phyloP scores from a whole-genome alignment of 2,888 invertebrate genomes.

The Morinoia aosen region DNA sequence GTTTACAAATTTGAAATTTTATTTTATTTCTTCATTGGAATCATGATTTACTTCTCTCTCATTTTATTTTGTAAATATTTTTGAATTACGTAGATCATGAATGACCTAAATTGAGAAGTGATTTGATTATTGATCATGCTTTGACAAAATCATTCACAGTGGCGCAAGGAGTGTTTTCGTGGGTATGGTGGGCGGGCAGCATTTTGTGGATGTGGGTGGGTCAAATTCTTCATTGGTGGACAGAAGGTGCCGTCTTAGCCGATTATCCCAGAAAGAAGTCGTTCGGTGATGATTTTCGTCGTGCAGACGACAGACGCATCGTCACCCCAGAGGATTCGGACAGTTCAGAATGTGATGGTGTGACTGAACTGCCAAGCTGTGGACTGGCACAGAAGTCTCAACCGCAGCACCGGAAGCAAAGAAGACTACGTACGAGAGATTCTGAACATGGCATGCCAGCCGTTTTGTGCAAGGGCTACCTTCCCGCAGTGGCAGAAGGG shows the following conservation, averaged over 20 bases:
- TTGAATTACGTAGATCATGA: background rate
- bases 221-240: slow-evolving; percentile 14
- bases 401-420: background rate
- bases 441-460: background rate
- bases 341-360: background rate
- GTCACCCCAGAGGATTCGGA: background rate
- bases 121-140: background rate
- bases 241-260: slow-evolving; percentile 15
- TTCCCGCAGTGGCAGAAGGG: slow-evolving; percentile 21
- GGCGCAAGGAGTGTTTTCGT: background rate
- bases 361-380: background rate
- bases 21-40: background rate
- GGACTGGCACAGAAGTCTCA: background rate
- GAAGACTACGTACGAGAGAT: background rate
- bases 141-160: background rate
- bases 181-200: slow-evolving; percentile 39
- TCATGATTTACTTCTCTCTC: background rate
- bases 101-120: background rate
- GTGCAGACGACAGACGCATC: background rate
- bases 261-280: background rate
- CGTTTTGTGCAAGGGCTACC: slow-evolving; percentile 33
- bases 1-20: background rate
- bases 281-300: slow-evolving; percentile 7
- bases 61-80: background rate
- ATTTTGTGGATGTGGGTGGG: slow-evolving; percentile 12